Conservation (phyloP, 2,113 vertebrate genomes). For the Hemichromis elongatus region DNA sequence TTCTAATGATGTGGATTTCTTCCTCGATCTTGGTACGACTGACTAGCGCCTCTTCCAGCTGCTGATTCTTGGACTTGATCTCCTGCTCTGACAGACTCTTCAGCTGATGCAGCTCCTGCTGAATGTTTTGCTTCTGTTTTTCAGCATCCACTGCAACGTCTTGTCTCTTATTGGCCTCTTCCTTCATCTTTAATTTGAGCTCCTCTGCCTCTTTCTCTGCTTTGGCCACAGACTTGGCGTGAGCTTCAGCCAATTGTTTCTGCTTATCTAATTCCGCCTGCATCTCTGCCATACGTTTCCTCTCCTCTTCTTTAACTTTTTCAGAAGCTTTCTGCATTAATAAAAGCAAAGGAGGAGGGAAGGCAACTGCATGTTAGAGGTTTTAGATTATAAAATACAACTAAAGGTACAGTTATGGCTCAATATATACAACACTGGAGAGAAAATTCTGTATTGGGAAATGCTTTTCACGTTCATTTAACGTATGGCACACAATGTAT, state of each 20-base stretch:
- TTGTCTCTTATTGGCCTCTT: conserved; percentile 84
- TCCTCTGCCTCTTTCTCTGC: conserved; percentile 84
- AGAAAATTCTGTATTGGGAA: conserved; percentile 25
- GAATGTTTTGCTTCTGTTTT: conserved; percentile 93
- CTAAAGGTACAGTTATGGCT: conserved; percentile 13
- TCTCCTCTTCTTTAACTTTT: conserved; percentile 90
- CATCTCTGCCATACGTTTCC: conserved; percentile 85
- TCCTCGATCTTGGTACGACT: conserved; percentile 87
- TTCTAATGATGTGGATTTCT: conserved; percentile 86
- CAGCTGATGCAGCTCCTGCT: conserved; percentile 87
- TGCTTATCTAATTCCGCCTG: conserved; percentile 93
- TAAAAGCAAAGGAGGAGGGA: conserved; percentile 68
- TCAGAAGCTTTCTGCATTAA: conserved; percentile 87
- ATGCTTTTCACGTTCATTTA: conserved; percentile 25
- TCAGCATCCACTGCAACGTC: conserved; percentile 83
- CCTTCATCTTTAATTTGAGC: conserved; percentile 86
- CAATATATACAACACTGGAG: not conserved
- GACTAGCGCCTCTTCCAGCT: conserved; percentile 83
- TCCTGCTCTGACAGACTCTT: conserved; percentile 85
- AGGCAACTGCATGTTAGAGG: conserved; percentile 42
- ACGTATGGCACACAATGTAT: conserved; percentile 56
- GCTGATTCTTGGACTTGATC: conserved; percentile 83
- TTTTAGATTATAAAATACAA: conserved; percentile 17
- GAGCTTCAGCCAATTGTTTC: conserved; percentile 87
- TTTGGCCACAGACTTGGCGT: conserved; percentile 86